phyloP scores from a whole-genome alignment of 2,113 vertebrate genomes.

The Physeter macrocephalus region DNA sequence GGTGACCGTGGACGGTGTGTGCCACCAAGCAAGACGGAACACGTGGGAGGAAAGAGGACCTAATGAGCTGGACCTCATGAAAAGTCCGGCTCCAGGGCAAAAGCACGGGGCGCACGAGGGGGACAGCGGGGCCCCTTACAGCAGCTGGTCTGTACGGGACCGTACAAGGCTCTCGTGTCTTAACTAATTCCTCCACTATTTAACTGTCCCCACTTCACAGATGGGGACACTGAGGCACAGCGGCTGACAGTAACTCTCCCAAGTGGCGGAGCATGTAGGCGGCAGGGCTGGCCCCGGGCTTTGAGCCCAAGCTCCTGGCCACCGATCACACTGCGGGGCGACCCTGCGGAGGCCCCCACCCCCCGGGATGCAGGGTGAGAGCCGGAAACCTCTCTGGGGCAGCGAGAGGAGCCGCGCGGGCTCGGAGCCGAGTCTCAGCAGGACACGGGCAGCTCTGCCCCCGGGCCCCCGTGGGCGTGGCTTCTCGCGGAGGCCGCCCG shows the following conservation, averaged over 20 bases:
- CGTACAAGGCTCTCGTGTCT: accelerated
- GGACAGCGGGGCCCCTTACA: background rate
- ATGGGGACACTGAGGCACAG: background rate
- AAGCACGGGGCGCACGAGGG: accelerated
- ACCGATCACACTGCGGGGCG: background rate
- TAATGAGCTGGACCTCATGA: background rate
- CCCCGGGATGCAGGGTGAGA: background rate
- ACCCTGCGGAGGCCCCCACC: no score
- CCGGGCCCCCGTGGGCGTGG: background rate
- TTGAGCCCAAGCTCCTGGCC: background rate
- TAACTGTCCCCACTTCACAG: background rate
- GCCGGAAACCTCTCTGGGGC: no score
- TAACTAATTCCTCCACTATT: background rate
- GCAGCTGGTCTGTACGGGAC: background rate
- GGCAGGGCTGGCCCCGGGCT: background rate
- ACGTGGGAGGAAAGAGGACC: background rate
- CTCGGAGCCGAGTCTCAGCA: background rate
- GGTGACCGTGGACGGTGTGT: background rate
- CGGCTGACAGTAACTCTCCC: background rate
- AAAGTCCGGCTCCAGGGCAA: background rate
- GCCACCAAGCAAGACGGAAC: background rate
- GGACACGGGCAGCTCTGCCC: background rate
- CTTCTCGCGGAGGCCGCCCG: background rate
- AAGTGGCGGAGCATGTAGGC: background rate
- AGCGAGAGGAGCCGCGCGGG: background rate